phyloP scores from a whole-genome alignment of 1,140 invertebrate species.

The Neodiprion fabricii region DNA sequence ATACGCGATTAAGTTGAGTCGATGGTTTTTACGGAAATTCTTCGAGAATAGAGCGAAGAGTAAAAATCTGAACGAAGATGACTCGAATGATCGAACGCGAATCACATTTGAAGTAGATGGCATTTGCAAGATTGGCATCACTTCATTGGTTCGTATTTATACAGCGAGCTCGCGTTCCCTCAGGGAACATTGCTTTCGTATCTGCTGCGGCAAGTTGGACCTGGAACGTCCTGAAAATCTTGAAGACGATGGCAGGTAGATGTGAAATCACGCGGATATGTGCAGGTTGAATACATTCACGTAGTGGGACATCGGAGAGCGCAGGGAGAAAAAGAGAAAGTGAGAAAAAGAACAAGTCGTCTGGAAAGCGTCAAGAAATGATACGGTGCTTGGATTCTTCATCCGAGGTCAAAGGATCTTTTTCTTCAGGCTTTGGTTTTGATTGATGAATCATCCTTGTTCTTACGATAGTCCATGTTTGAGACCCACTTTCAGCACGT shows the following conservation, averaged over 20 bases:
- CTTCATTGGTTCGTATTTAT: conserved; percentile 5
- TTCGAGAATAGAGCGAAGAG: neutral
- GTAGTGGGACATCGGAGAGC: too few species aligned
- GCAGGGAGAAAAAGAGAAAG: too few species aligned
- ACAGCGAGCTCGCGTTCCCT: neutral
- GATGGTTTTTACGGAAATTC: neutral
- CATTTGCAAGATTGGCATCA: conserved; percentile 5
- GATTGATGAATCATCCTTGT: too few species aligned
- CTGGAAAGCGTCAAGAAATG: too few species aligned
- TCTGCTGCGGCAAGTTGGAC: neutral
- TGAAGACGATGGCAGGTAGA: neutral
- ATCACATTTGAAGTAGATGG: neutral
- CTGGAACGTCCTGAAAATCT: neutral
- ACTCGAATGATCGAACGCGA: neutral
- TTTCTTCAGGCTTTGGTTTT: too few species aligned
- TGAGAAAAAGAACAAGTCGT: too few species aligned
- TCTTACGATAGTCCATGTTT: too few species aligned
- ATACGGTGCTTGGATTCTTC: too few species aligned
- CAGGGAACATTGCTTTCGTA: neutral
- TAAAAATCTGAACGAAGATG: neutral
- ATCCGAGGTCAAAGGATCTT: too few species aligned
- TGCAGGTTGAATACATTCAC: too few species aligned
- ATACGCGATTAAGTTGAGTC: neutral
- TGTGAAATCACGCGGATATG: too few species aligned
- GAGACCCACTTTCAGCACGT: too few species aligned